These are phyloP conservation scores for Acleris holmiana DNA, from an alignment of 2,888 invertebrate species.

Conservation along the genomic window DNA sequence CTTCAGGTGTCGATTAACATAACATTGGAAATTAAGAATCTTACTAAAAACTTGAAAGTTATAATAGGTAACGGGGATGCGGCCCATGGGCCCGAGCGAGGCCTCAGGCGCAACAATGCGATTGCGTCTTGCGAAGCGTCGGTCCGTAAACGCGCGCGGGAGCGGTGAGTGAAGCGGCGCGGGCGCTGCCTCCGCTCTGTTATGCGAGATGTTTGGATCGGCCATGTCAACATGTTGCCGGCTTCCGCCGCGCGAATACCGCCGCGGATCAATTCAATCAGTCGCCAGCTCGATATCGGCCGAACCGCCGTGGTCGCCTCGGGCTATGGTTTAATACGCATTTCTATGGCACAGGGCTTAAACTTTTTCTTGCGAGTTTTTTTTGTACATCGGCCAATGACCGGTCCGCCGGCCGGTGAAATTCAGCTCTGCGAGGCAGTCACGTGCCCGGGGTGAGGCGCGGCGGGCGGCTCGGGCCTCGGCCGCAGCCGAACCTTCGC, in stretches of 20 bases:
- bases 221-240: conserved; percentile 32
- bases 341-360: conserved; percentile 70
- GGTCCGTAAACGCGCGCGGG: conserved; percentile 37
- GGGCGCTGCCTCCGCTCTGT: conserved; percentile 56
- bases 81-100: conserved; percentile 29
- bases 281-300: conserved; percentile 50
- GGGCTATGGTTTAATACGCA: conserved; percentile 62
- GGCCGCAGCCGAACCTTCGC: conserved; percentile 76
- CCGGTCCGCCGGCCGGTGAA: conserved; percentile 76
- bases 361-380: conserved; percentile 64
- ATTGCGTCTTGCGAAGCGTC: background rate
- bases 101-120: conserved; percentile 3
- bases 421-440: conserved; percentile 74
- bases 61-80: conserved; percentile 13
- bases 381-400: conserved; percentile 77
- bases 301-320: conserved; percentile 52
- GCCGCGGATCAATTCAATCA: conserved; percentile 46
- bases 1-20: too few relatives aligned
- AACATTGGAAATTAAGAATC: too few relatives aligned
- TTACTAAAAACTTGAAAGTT: too few relatives aligned
- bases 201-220: conserved; percentile 65
- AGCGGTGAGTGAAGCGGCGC: conserved; percentile 48
- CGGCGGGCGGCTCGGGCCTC: conserved; percentile 70
- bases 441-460: conserved; percentile 84
- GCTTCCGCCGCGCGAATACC: conserved; percentile 31